Evolutionary conservation across 2,888 invertebrate species (phyloP), one percentile per base, ranked within the genome.

Genomic region (Hyles lineata): DNA sequence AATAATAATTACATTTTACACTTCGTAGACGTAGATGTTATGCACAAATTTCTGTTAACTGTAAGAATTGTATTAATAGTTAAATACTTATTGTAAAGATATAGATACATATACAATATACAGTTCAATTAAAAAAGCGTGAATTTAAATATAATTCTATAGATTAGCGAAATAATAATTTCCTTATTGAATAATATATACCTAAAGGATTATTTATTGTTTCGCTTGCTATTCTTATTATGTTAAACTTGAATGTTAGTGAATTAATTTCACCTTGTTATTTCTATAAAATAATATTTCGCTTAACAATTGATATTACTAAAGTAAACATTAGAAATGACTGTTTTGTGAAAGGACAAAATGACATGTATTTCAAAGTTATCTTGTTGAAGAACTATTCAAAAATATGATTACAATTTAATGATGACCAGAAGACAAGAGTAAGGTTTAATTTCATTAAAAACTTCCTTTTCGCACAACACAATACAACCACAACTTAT

Each of bases 1-100:
- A 67, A 60, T 71, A 75, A 62, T 78, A 76, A 80, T 77, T 74
- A 78, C 71, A 78, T 78, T 77, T 80, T 72, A 89, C 92, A 93
- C 92, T 90, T 81, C 76, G 90, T 93, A 93, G 92, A 74, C 73
- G 90, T 93, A 94, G 93, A 85, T 87, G 92, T 93, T 93, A 85
- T 90, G 92, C 93, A 93, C 93, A 90, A 87, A 84, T 82, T 90
- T 91, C 75, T 87, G 90, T 92, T 91, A 87, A 75, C 77, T 71
- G 63, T 83, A 83, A 86, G 82, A 83, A 80, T 85, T 86, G 83
- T 82, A 75, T 77, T 73, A 74, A 74, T 77, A 75, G 74, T 73
- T 74, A 59, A 72, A 71, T 43, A 67, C 69, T 52, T 70, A 73
- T 32, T 50, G 35, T 70, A 67, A 60, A 75, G 67, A 73, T 70